Percentiles rank a stretch among this genome's conserved stretches.
Evolutionary conservation across 2,888 invertebrate genomes (phyloP).

Genomic region (Idaea dimidiata): DNA sequence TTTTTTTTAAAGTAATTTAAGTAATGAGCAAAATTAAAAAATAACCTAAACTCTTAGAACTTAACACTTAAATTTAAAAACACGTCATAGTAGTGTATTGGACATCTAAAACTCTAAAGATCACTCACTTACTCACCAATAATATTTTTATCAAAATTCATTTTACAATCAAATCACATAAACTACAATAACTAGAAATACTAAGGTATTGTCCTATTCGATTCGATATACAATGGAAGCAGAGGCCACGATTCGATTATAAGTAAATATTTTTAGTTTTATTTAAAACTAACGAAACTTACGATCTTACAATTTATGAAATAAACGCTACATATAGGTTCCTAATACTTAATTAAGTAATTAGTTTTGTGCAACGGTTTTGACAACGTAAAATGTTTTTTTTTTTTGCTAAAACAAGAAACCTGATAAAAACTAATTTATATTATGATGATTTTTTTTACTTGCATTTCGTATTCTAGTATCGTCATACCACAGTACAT

Average conservation of each 20-base stretch:
- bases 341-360: too few relatives aligned
- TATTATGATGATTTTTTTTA: too few relatives aligned
- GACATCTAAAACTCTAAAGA: neutral
- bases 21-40: neutral
- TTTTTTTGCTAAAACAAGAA: too few relatives aligned
- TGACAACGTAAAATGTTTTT: too few relatives aligned
- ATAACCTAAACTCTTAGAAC: neutral
- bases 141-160: neutral
- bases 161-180: constrained; percentile 2
- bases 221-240: neutral
- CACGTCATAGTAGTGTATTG: neutral
- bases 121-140: neutral
- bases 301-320: neutral
- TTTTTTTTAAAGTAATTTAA: neutral
- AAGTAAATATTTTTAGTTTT: neutral
- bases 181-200: neutral
- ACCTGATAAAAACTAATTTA: too few relatives aligned
- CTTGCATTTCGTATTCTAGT: too few relatives aligned
- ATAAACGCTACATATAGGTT: neutral
- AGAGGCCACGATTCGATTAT: neutral
- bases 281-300: neutral
- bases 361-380: too few relatives aligned
- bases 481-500: too few relatives aligned
- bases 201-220: neutral
- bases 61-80: neutral